Base-by-base conservation (phyloP, 2,113 vertebrate species). In the Chaenogobius annularis region DNA sequence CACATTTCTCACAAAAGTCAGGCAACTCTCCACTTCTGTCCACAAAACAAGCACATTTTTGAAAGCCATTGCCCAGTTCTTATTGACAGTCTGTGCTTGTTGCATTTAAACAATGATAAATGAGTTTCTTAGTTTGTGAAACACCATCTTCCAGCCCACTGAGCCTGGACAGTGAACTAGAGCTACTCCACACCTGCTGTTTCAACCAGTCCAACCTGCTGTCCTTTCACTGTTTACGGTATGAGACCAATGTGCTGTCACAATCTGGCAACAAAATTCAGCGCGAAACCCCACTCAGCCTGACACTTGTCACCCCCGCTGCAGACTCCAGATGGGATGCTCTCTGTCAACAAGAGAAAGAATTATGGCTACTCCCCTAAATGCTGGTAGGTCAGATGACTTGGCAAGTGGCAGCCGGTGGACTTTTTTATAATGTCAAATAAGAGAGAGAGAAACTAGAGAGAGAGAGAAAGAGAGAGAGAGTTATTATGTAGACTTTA, bases 171-270 rank as follows among this genome's bases (percentile, higher is more conserved):
- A 90, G 63, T 0, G 80, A 75, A 0, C 64, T 74, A 0, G 73
- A 1, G n/a, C 55, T 91, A 89, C 50, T 93, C 88, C 37, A 96
- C 43, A 96, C 84, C 81, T 91, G 93, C 44, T 79, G 87, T 74
- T 94, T 93, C 79, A 93, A 74, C 14, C 81, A 68, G 62, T 37
- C 86, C 64, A 96, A 87, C 31, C 90, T 93, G 0, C 90, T 83
- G 0, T 85, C 74, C 86, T 92, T 92, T 20, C 69, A 79, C 55
- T 90, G 87, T 78, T 95, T 93, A 0, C 88, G 81, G 75, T 95
- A 80, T 72, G 96, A 91, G 0, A 86, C 90, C 23, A 91, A 70
- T 47, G 92, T 89, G 79, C 96, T 92, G 70, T 94, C 93, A 0
- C 95, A 95, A 15, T 92, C 95, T 97, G 80, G n/a, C 56, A 35